These are phyloP conservation scores for Tuta absoluta DNA, from an alignment of 2,888 invertebrate species.

Conservation along the genomic window DNA sequence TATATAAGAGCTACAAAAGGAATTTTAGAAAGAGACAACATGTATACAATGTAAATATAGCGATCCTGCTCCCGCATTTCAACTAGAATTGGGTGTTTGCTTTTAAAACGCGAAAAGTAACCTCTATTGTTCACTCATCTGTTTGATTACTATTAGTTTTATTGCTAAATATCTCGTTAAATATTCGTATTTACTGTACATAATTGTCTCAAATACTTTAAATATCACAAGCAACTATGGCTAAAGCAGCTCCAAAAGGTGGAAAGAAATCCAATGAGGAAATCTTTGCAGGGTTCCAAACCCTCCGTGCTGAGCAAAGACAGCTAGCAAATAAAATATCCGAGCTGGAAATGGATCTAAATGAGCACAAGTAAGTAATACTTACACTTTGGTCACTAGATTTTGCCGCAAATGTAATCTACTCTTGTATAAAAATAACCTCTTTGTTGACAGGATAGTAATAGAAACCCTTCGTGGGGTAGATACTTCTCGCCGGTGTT, in stretches of 20 bases:
- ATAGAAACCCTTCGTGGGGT: constrained; percentile 95
- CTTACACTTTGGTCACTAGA: too few species aligned
- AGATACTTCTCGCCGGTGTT: constrained; percentile 92
- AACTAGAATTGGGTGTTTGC: not conserved
- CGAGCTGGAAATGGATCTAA: constrained; percentile 96
- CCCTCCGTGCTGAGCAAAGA: constrained; percentile 92
- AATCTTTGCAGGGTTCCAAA: constrained; percentile 93
- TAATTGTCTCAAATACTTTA: constrained; percentile 7
- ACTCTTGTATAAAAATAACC: constrained; percentile 24
- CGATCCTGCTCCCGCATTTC: not conserved
- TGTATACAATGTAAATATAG: not conserved
- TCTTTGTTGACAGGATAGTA: constrained; percentile 87
- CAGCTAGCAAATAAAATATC: constrained; percentile 92
- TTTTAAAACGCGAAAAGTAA: constrained; percentile 11
- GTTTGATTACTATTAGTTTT: constrained; percentile 22
- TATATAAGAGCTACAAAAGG: not conserved
- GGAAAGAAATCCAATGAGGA: constrained; percentile 86
- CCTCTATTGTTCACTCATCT: constrained; percentile 25
- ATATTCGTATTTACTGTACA: not conserved
- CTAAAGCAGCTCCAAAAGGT: constrained; percentile 59
- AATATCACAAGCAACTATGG: constrained; percentile 44
- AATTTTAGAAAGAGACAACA: not conserved
- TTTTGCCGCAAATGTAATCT: not conserved
- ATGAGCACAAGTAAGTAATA: constrained; percentile 95
- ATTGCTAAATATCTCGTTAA: not conserved